A percentile compares a stretch with the other conserved stretches of the same genome.
Evolutionary conservation across 2,113 vertebrate genomes (phyloP).

Genomic region (Phrynosoma blainvillii): DNA sequence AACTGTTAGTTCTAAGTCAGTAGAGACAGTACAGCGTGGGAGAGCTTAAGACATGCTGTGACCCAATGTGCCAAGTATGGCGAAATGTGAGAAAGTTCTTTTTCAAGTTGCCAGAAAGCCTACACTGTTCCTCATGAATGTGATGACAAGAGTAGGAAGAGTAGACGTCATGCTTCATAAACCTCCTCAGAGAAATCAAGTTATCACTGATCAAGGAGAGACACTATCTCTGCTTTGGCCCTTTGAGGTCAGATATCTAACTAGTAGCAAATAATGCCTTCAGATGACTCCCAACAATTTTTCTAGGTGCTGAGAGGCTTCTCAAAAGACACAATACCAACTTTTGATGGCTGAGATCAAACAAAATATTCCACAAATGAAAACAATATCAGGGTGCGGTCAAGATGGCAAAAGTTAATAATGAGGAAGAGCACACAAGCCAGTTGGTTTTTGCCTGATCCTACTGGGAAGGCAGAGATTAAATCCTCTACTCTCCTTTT

Average conservation of each 20-base stretch:
- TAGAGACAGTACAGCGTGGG: too few relatives aligned
- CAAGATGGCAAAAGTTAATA: too few relatives aligned
- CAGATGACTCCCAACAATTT: neutral
- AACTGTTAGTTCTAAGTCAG: too few relatives aligned
- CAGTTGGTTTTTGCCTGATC: too few relatives aligned
- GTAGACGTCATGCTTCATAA: neutral
- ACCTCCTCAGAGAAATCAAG: neutral
- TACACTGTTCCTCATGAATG: neutral
- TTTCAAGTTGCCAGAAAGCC: neutral
- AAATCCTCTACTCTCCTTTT: too few relatives aligned
- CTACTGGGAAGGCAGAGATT: too few relatives aligned
- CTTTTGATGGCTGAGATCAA: neutral
- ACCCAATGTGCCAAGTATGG: neutral
- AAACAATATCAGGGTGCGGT: too few relatives aligned
- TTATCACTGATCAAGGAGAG: neutral
- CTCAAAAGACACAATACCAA: neutral
- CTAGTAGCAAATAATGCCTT: neutral
- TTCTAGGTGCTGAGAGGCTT: neutral
- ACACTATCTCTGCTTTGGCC: neutral
- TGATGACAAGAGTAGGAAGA: slow-evolving; percentile 25
- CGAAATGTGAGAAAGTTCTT: neutral
- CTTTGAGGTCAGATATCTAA: neutral
- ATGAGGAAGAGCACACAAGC: too few relatives aligned
- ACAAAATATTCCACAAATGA: neutral
- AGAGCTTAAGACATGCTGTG: neutral